These are phyloP conservation scores for Megalops cyprinoides DNA, from an alignment of 2,797 vertebrate species.

Conservation along the genomic window DNA sequence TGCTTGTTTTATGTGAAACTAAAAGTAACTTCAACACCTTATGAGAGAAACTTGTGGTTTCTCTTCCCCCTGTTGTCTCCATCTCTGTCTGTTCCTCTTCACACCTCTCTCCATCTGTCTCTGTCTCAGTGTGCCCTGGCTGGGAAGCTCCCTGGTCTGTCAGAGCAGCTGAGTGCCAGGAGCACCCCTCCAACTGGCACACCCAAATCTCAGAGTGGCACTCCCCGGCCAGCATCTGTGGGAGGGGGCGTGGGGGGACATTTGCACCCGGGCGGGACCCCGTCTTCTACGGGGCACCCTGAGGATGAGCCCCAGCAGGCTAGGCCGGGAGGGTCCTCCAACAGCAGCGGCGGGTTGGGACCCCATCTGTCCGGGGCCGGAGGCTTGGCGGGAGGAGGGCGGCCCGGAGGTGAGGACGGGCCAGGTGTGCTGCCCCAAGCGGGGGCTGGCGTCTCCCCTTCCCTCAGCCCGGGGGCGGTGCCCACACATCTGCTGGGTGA, in stretches of 20 bases:
- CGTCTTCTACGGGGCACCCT: constrained; percentile 68
- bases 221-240: constrained; percentile 67
- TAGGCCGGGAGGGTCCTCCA: constrained; percentile 59
- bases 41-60: too few species aligned
- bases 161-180: constrained; percentile 79
- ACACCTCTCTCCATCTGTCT: constrained; percentile 11
- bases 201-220: constrained; percentile 82
- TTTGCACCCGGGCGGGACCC: constrained; percentile 63
- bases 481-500: constrained; percentile 72
- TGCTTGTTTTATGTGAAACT: background rate
- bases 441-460: constrained; percentile 56
- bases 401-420: constrained; percentile 56
- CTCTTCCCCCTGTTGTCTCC: background rate
- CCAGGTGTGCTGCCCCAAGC: constrained; percentile 57
- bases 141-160: constrained; percentile 76
- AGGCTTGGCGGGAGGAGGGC: constrained; percentile 46
- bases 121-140: constrained; percentile 58
- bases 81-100: too few species aligned
- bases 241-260: constrained; percentile 62
- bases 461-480: constrained; percentile 67
- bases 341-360: constrained; percentile 49
- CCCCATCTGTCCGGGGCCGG: constrained; percentile 53
- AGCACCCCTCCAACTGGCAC: constrained; percentile 79
- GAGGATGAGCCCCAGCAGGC: constrained; percentile 69
- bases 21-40: background rate